These are phyloP conservation scores for Euclidia mi DNA, from an alignment of 2,888 invertebrate genomes.

Conservation along the genomic window DNA sequence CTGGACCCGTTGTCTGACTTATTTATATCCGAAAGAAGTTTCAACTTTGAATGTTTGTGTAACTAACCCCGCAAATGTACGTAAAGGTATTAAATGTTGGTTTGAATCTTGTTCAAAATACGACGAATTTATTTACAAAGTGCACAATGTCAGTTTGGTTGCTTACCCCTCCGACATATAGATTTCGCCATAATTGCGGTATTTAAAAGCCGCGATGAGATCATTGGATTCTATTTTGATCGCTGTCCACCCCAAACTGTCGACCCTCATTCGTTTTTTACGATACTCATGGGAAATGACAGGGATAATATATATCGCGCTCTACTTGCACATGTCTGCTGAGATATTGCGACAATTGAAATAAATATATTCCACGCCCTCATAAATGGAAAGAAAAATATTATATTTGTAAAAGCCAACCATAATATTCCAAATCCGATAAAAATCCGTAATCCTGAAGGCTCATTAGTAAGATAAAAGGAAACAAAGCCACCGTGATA, in stretches of 20 bases:
- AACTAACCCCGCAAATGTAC: slow-evolving; percentile 50
- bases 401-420: slow-evolving; percentile 16
- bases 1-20: slow-evolving; percentile 68
- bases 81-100: slow-evolving; percentile 38
- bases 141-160: background rate
- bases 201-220: slow-evolving; percentile 5
- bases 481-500: slow-evolving; percentile 43
- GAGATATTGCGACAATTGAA: slow-evolving; percentile 14
- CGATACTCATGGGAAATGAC: slow-evolving; percentile 15
- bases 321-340: slow-evolving; percentile 6
- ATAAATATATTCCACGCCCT: slow-evolving; percentile 14
- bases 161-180: background rate
- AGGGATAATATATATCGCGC: slow-evolving; percentile 2
- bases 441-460: slow-evolving; percentile 35
- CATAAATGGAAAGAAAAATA: slow-evolving; percentile 15
- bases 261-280: slow-evolving; percentile 13
- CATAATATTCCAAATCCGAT: slow-evolving; percentile 39
- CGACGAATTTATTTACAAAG: background rate
- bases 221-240: slow-evolving; percentile 15
- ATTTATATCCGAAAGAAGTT: slow-evolving; percentile 66
- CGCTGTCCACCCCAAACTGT: background rate
- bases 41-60: slow-evolving; percentile 55
- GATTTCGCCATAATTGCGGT: slow-evolving; percentile 12
- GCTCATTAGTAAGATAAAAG: slow-evolving; percentile 53
- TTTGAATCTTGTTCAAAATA: background rate